Evolutionary conservation across 1,140 invertebrate species (phyloP).

Genomic region (Pseudomyrmex dendroicus): DNA sequence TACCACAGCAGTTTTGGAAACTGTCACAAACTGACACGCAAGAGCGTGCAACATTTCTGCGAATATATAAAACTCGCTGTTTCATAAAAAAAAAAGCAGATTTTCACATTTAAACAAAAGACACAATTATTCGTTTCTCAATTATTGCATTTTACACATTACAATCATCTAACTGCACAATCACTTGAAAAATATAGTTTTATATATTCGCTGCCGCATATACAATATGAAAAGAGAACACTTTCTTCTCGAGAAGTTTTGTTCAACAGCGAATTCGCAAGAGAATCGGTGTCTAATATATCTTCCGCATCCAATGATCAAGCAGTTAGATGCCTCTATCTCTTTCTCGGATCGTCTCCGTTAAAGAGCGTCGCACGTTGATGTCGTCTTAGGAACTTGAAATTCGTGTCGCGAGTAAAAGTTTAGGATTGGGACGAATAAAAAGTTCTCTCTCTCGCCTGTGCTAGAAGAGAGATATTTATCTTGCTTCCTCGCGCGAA

Average conservation of each 20-base stretch:
- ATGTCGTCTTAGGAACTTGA: constrained; percentile 30
- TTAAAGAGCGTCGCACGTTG: constrained; percentile 26
- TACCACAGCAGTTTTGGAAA: constrained; percentile 31
- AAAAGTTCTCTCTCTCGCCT: constrained; percentile 16
- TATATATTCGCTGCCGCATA: constrained; percentile 5
- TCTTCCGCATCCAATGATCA: constrained; percentile 42
- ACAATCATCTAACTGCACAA: constrained; percentile 17
- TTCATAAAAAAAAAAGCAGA: constrained; percentile 5
- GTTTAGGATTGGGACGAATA: constrained; percentile 36
- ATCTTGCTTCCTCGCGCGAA: constrained; percentile 60
- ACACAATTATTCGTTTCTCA: background rate
- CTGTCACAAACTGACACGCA: constrained; percentile 23
- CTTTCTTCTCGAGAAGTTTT: constrained; percentile 12
- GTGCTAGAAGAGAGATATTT: constrained; percentile 52
- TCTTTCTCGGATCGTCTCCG: constrained; percentile 11
- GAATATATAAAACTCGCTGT: constrained; percentile 21
- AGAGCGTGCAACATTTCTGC: constrained; percentile 20
- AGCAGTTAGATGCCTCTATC: constrained; percentile 35
- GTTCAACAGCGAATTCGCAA: constrained; percentile 35
- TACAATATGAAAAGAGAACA: constrained; percentile 11
- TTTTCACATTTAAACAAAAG: too few species aligned
- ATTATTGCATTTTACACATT: constrained; percentile 2
- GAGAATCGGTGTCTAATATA: constrained; percentile 10
- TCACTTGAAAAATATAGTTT: constrained; percentile 33
- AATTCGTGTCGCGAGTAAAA: constrained; percentile 56